These are phyloP conservation scores for Jacana jacana DNA, from an alignment of 2,113 vertebrate genomes.

Conservation along the genomic window DNA sequence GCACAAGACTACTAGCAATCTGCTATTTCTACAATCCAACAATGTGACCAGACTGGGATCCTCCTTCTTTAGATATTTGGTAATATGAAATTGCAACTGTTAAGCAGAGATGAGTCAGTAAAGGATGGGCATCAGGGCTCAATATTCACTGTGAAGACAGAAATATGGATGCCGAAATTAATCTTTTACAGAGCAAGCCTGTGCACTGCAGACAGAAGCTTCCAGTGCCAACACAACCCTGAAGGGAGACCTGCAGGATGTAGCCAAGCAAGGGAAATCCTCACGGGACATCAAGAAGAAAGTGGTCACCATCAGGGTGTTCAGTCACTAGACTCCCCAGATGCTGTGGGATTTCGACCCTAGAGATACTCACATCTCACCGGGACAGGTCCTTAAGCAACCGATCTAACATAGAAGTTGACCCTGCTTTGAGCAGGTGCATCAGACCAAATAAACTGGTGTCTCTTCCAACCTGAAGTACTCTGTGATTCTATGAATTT, in stretches of 20 bases:
- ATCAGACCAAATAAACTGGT: neutral
- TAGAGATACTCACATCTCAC: neutral
- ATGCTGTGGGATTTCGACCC: neutral
- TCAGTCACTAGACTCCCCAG: neutral
- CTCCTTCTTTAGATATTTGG: neutral
- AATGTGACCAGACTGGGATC: neutral
- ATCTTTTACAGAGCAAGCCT: neutral
- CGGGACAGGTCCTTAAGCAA: neutral
- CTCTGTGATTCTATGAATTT: neutral
- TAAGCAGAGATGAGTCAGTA: neutral
- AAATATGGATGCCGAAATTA: neutral
- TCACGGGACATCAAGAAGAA: neutral
- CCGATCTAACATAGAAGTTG: accelerated
- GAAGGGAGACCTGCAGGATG: neutral
- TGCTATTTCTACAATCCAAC: neutral
- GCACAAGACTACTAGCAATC: neutral
- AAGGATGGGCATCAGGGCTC: neutral
- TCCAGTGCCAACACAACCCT: accelerated
- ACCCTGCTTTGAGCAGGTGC: neutral
- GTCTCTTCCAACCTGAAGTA: neutral
- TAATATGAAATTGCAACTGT: neutral
- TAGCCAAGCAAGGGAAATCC: neutral
- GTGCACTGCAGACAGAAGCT: neutral
- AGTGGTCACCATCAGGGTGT: neutral
- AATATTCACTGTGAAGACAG: neutral